Percentiles rank a stretch among this genome's conserved stretches.
These are phyloP conservation scores for Micoletzkya japonica DNA, from an alignment of 2,888 invertebrate genomes.

Conservation along the genomic window DNA sequence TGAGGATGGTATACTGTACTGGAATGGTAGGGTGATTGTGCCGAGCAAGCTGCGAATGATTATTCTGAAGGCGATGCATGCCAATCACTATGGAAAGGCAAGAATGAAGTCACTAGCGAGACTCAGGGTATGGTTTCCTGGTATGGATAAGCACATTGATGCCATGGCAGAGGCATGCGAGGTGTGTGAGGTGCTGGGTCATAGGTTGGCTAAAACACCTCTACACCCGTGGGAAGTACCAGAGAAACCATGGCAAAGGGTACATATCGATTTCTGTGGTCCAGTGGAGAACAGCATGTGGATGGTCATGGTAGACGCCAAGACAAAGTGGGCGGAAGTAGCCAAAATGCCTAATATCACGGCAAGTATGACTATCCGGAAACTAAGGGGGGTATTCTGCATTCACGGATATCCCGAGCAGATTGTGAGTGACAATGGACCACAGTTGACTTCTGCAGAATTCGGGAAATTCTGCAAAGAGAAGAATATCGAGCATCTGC, in stretches of 20 bases:
- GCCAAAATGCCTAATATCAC: conserved; percentile 24
- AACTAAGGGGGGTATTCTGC: conserved; percentile 31
- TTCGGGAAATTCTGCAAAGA: neutral
- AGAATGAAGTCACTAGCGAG: conserved; percentile 16
- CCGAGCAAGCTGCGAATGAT: neutral
- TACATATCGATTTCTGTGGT: conserved; percentile 20
- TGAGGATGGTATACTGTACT: neutral
- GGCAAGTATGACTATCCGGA: conserved; percentile 22
- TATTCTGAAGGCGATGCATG: neutral
- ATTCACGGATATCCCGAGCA: neutral
- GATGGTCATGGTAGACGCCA: conserved; percentile 64
- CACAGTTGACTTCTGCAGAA: conserved; percentile 8
- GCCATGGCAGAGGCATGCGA: neutral
- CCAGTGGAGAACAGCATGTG: conserved; percentile 32
- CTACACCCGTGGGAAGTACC: conserved; percentile 20
- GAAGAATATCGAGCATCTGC: conserved; percentile 9
- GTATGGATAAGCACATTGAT: conserved; percentile 8
- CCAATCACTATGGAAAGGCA: conserved; percentile 7
- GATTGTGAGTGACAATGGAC: conserved; percentile 3
- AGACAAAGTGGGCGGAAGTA: conserved; percentile 66
- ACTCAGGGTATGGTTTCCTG: conserved; percentile 16
- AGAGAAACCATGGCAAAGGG: conserved; percentile 18
- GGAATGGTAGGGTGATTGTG: conserved; percentile 1
- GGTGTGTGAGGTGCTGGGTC: neutral
- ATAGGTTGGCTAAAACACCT: neutral